Conservation (phyloP, 2,888 invertebrate genomes). For the Horisme vitalbata region DNA sequence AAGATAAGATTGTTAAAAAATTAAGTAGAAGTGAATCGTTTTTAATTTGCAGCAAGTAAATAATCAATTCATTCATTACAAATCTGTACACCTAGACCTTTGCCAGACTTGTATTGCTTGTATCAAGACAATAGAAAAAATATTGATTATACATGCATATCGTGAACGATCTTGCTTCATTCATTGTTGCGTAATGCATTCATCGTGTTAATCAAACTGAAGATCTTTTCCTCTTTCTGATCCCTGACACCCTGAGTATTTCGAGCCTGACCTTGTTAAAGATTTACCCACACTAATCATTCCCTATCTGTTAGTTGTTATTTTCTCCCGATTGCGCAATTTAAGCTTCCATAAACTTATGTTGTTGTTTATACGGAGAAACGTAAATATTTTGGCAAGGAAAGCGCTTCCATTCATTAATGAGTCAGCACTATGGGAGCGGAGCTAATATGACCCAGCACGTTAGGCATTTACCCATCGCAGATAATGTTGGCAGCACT, state of each 20-base stretch:
- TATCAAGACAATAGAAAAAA: constrained; percentile 26
- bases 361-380: constrained; percentile 28
- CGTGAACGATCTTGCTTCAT: constrained; percentile 15
- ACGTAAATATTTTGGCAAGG: constrained; percentile 47
- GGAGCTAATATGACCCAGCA: constrained; percentile 36
- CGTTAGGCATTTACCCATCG: constrained; percentile 37
- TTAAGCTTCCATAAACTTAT: constrained; percentile 26
- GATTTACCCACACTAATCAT: neutral
- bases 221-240: constrained; percentile 2
- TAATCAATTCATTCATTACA: no score
- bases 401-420: constrained; percentile 41
- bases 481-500: constrained; percentile 43
- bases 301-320: constrained; percentile 3
- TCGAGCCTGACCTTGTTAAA: constrained; percentile 4
- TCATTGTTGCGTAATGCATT: constrained; percentile 11
- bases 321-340: constrained; percentile 19
- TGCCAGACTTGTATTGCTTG: constrained; percentile 24
- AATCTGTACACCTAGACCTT: constrained; percentile 27
- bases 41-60: no score
- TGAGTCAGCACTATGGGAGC: constrained; percentile 41
- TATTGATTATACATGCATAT: constrained; percentile 19
- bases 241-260: constrained; percentile 3
- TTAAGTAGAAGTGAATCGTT: no score
- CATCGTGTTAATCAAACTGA: neutral
- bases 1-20: no score